Evolutionary conservation across 1,140 invertebrate species (phyloP).

Genomic region (Scaptomyza hsui): DNA sequence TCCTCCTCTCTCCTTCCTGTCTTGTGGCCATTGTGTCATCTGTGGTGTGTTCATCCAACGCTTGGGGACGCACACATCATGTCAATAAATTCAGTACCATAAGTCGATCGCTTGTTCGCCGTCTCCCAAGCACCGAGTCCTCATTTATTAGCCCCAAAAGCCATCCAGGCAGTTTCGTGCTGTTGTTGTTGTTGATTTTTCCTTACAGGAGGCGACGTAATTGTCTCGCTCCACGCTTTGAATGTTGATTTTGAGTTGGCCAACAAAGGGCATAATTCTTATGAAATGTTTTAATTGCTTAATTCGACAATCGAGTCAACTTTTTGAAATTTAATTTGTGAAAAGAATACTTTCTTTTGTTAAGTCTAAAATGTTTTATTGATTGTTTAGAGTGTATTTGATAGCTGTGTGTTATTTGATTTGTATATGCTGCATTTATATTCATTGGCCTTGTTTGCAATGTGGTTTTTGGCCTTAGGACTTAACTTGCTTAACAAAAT

Average conservation of each 20-base stretch:
- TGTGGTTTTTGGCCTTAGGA: conserved; percentile 1
- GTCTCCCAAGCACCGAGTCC: conserved; percentile 30
- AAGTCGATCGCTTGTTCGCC: conserved; percentile 58
- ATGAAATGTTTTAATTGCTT: conserved; percentile 9
- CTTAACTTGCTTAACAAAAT: conserved; percentile 12
- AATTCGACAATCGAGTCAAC: not conserved
- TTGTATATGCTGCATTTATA: not conserved
- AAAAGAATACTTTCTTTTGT: too few species aligned
- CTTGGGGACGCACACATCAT: conserved; percentile 49
- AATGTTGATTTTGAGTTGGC: conserved; percentile 10
- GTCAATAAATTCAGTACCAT: conserved; percentile 58
- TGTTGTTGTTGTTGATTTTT: not conserved
- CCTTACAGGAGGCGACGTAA: conserved; percentile 3
- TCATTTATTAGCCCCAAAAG: conserved; percentile 52
- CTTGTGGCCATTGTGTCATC: conserved; percentile 53
- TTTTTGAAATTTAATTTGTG: too few species aligned
- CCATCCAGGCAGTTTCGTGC: not conserved
- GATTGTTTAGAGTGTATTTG: not conserved
- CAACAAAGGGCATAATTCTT: not conserved
- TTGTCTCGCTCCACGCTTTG: conserved; percentile 11
- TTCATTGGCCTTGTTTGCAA: not conserved
- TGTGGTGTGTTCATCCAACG: conserved; percentile 47
- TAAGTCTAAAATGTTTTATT: too few species aligned
- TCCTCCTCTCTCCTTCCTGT: not conserved
- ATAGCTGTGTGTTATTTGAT: not conserved